These are phyloP conservation scores for Gonocerus acuteangulatus DNA, from an alignment of 2,888 invertebrate species.

Conservation along the genomic window DNA sequence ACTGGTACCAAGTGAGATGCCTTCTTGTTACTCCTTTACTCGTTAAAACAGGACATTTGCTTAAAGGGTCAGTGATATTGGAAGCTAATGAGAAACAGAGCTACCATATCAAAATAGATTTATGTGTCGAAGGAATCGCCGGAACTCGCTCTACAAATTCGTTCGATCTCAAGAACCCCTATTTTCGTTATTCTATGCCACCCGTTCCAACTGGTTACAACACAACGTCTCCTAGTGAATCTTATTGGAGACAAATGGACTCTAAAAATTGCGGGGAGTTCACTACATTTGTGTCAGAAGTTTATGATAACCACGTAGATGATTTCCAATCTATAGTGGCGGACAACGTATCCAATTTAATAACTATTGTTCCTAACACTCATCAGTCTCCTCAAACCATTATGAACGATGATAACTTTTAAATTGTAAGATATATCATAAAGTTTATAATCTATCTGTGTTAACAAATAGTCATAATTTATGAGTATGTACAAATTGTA, in stretches of 20 bases:
- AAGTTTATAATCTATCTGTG: no score
- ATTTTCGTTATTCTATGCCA: slow-evolving; percentile 85
- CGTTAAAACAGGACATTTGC: slow-evolving; percentile 83
- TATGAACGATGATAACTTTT: no score
- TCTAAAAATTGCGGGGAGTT: no score
- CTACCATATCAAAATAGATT: slow-evolving; percentile 87
- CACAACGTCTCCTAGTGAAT: slow-evolving; percentile 84
- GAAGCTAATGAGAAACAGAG: slow-evolving; percentile 74
- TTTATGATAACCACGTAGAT: no score
- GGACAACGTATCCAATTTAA: no score
- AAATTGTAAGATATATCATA: no score
- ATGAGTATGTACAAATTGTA: no score
- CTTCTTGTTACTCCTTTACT: slow-evolving; percentile 87
- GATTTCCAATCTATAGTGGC: no score
- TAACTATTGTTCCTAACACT: no score
- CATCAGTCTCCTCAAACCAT: no score
- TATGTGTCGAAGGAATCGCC: slow-evolving; percentile 80
- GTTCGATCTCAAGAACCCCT: slow-evolving; percentile 94
- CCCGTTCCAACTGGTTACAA: slow-evolving; percentile 84
- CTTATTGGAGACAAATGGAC: slow-evolving; percentile 79
- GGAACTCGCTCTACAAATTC: slow-evolving; percentile 75
- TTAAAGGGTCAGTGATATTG: slow-evolving; percentile 79
- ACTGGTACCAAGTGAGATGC: slow-evolving; percentile 98
- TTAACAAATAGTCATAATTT: no score
- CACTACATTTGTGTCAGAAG: no score